phyloP scores from a whole-genome alignment of 1,140 invertebrate genomes.

The Drosophila gunungcola region DNA sequence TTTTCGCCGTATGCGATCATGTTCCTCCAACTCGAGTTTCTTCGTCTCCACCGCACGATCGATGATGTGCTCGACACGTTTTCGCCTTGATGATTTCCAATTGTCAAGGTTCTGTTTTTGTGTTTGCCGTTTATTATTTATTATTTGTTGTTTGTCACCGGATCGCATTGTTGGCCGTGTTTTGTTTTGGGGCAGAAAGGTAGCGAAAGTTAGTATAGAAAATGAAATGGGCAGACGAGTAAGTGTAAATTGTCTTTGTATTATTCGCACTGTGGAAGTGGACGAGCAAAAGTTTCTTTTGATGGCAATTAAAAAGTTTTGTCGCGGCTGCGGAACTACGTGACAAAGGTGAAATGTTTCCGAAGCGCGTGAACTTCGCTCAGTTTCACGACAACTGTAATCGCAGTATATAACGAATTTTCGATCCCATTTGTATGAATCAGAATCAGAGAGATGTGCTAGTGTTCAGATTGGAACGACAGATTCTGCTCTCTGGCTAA shows the following conservation, averaged over 20 bases:
- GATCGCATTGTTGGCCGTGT: constrained; percentile 35
- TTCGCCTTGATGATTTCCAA: constrained; percentile 96
- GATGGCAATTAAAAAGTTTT: constrained; percentile 73
- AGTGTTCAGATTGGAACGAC: constrained; percentile 1
- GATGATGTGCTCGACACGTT: constrained; percentile 95
- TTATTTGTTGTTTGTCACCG: constrained; percentile 30
- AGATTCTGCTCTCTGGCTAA: constrained; percentile 1
- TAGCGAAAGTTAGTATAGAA: constrained; percentile 74
- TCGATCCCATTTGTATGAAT: constrained; percentile 2
- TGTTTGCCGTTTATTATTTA: constrained; percentile 24
- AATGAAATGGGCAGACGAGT: constrained; percentile 49
- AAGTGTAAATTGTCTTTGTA: constrained; percentile 39
- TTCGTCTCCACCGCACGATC: constrained; percentile 95
- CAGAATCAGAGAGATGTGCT: constrained; percentile 24
- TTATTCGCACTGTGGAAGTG: constrained; percentile 36
- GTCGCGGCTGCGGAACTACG: constrained; percentile 43
- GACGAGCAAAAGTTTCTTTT: constrained; percentile 50
- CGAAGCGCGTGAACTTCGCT: constrained; percentile 31
- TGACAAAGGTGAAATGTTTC: constrained; percentile 67
- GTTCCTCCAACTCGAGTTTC: constrained; percentile 92
- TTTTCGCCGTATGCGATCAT: constrained; percentile 89
- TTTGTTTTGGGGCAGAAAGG: constrained; percentile 45
- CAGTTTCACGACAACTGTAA: neutral
- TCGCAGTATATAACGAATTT: constrained; percentile 21
- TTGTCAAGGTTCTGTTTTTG: constrained; percentile 93